A percentile compares a stretch with the other conserved stretches of the same genome.
Conservation (phyloP, 1,140 invertebrate species). For the Caenorhabditis tropicalis region DNA sequence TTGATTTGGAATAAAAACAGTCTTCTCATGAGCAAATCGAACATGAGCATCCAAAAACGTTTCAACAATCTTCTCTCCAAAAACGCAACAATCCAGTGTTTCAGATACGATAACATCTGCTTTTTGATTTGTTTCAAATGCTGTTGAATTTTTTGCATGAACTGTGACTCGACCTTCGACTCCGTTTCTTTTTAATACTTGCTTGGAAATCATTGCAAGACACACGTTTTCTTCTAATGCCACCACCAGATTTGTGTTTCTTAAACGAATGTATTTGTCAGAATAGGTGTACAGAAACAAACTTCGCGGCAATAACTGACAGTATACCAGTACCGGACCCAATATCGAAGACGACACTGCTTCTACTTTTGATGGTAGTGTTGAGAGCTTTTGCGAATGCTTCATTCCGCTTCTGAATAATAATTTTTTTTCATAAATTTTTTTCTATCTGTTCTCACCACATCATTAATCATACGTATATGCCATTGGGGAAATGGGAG, state of each 20-base stretch:
- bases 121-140: neutral
- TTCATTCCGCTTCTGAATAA: neutral
- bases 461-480: slow-evolving; percentile 22
- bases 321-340: neutral
- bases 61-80: neutral
- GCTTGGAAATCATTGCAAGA: neutral
- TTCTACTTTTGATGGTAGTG: neutral
- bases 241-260: neutral
- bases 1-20: slow-evolving; percentile 7
- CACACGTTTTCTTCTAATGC: neutral
- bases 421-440: neutral
- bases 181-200: slow-evolving; percentile 4
- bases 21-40: neutral
- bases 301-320: neutral
- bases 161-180: neutral
- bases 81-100: slow-evolving; percentile 6
- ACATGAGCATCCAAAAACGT: slow-evolving; percentile 4
- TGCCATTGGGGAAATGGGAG: slow-evolving; percentile 24
- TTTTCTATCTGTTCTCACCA: neutral
- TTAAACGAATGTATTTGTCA: neutral
- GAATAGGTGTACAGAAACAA: neutral
- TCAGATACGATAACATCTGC: slow-evolving; percentile 15
- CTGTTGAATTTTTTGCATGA: neutral
- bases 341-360: neutral
- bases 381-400: neutral